These are phyloP conservation scores for Thymelicus lineola DNA, from an alignment of 2,888 invertebrate genomes.

Conservation along the genomic window DNA sequence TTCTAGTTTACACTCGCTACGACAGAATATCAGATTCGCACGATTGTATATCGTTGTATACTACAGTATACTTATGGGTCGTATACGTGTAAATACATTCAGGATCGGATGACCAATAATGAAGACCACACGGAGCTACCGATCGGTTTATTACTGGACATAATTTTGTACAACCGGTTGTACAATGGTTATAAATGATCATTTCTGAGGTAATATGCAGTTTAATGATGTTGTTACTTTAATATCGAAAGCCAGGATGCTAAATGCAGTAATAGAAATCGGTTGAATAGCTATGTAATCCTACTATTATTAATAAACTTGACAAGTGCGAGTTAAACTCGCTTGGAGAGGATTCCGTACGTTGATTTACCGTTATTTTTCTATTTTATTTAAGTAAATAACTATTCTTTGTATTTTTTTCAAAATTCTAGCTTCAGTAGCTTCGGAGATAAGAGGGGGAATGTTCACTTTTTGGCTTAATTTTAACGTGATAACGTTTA, in stretches of 20 bases:
- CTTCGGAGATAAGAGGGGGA: no score
- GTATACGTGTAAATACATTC: neutral
- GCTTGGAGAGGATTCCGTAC: no score
- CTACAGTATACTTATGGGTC: neutral
- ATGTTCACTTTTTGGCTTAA: no score
- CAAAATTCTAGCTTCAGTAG: no score
- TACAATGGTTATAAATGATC: neutral
- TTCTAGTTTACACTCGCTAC: no score
- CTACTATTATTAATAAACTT: no score
- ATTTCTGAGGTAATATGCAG: slow-evolving; percentile 2
- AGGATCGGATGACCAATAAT: slow-evolving; percentile 17
- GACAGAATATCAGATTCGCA: neutral
- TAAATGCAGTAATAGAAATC: slow-evolving; percentile 8
- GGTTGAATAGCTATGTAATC: neutral
- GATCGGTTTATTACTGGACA: slow-evolving; percentile 13
- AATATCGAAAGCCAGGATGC: slow-evolving; percentile 1
- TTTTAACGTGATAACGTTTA: no score
- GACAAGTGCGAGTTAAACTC: no score
- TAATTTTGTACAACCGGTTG: slow-evolving; percentile 14
- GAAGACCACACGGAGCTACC: slow-evolving; percentile 18
- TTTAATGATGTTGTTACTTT: slow-evolving; percentile 18
- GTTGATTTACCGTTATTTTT: no score
- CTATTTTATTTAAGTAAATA: no score
- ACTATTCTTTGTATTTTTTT: no score
- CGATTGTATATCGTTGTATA: neutral